These are phyloP conservation scores for Eonycteris spelaea DNA, from an alignment of 2,113 vertebrate species.

Conservation along the genomic window DNA sequence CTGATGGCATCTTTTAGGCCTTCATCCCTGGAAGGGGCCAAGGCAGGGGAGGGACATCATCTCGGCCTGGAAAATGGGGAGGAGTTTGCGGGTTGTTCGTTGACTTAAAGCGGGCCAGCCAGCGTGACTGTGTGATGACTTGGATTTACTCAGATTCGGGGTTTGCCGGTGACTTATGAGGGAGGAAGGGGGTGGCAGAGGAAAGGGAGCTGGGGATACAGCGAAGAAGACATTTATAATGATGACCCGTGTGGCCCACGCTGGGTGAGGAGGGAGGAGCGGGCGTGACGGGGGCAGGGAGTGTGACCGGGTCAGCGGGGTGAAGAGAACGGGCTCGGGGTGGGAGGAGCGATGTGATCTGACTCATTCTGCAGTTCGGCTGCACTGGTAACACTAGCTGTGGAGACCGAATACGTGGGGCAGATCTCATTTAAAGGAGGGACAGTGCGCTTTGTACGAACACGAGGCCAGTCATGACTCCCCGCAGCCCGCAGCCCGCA, in stretches of 20 bases:
- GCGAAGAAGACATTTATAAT: fast-evolving
- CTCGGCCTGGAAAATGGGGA: not conserved
- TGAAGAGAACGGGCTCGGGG: fast-evolving
- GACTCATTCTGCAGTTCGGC: fast-evolving
- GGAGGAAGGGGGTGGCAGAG: not conserved
- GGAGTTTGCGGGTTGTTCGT: not conserved
- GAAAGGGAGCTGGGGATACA: not conserved
- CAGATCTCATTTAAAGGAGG: not conserved
- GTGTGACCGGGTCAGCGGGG: too few species aligned
- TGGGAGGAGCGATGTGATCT: not conserved
- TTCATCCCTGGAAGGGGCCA: not conserved
- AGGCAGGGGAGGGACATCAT: not conserved
- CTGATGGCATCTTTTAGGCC: not conserved
- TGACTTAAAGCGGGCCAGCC: not conserved
- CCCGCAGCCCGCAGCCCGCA: not conserved
- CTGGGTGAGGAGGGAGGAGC: not conserved
- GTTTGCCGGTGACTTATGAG: not conserved
- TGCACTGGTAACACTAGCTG: too few species aligned
- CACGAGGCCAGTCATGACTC: too few species aligned
- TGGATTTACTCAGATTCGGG: not conserved
- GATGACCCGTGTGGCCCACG: fast-evolving
- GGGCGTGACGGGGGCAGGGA: too few species aligned
- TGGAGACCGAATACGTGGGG: not conserved
- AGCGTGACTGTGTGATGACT: not conserved
- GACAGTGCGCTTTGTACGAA: not conserved